A percentile compares a stretch with the other conserved stretches of the same genome.
These are phyloP conservation scores for Reticulitermes lucifugus DNA, from an alignment of 2,888 invertebrate genomes.

Conservation along the genomic window DNA sequence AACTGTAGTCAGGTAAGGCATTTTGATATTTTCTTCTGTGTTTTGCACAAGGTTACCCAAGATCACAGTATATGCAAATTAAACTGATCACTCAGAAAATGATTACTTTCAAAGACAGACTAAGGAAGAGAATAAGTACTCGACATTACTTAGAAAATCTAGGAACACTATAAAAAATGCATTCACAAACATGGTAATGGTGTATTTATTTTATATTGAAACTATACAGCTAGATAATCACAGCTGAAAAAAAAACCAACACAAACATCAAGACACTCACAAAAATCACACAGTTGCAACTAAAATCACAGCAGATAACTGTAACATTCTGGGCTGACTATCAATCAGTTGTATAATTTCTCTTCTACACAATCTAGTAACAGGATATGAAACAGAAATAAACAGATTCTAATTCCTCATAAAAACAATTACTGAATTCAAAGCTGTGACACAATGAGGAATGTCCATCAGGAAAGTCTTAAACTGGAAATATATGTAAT, in stretches of 20 bases:
- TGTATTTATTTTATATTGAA: conserved; percentile 64
- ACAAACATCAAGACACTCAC: conserved; percentile 58
- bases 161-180: not conserved
- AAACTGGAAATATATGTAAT: conserved; percentile 37
- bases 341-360: conserved; percentile 24
- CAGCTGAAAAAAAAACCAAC: conserved; percentile 69
- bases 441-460: conserved; percentile 45
- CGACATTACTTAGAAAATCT: not conserved
- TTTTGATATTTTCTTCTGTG: too few species aligned
- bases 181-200: conserved; percentile 49
- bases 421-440: conserved; percentile 44
- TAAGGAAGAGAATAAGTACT: too few species aligned
- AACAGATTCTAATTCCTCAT: conserved; percentile 39
- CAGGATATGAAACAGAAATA: conserved; percentile 29
- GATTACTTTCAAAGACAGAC: too few species aligned
- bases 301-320: conserved; percentile 53
- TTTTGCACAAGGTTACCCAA: too few species aligned
- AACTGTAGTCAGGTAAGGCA: too few species aligned
- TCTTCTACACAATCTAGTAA: conserved; percentile 40
- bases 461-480: conserved; percentile 40
- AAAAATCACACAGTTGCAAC: conserved; percentile 53
- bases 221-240: conserved; percentile 73
- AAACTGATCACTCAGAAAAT: too few species aligned
- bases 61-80: too few species aligned
- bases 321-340: conserved; percentile 44